Evolutionary conservation across 53 echinoderm and acorn worm genomes (phyloP).

Genomic region (Crossaster papposus): DNA sequence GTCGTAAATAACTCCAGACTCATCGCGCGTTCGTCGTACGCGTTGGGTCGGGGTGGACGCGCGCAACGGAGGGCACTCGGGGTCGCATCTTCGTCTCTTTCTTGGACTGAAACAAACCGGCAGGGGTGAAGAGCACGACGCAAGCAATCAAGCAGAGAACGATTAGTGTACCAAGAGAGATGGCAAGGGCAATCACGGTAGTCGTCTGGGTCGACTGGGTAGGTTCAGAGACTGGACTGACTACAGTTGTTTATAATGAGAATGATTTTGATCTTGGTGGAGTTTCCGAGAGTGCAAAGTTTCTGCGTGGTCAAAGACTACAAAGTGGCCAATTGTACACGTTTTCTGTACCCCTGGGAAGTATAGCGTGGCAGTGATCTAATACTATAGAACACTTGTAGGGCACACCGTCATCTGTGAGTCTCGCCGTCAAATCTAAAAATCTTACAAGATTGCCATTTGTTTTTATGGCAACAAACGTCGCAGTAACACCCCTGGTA

Average conservation of each 20-base stretch:
- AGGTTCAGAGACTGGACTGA: not conserved
- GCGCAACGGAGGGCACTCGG: not conserved
- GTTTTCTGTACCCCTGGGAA: slow-evolving; percentile 20
- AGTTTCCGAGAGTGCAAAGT: too few relatives aligned
- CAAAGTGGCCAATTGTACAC: slow-evolving; percentile 14
- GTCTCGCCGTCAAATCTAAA: not conserved
- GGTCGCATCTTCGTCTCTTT: not conserved
- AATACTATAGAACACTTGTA: slow-evolving; percentile 24
- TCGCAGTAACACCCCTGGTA: slow-evolving; percentile 24
- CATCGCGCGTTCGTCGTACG: not conserved
- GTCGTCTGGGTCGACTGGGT: not conserved
- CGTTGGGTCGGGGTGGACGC: not conserved
- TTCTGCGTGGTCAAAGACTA: not conserved
- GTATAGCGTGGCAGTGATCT: slow-evolving; percentile 14
- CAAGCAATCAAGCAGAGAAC: not conserved
- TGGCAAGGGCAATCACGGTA: not conserved
- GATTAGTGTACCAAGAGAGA: not conserved
- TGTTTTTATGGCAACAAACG: slow-evolving; percentile 28
- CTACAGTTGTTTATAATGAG: not conserved
- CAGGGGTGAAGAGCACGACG: not conserved
- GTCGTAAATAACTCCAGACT: slow-evolving; percentile 14
- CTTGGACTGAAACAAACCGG: not conserved
- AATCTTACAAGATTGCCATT: not conserved
- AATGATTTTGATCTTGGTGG: not conserved
- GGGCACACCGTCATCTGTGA: not conserved